Conservation (phyloP, 2,888 invertebrate genomes). For the Eupithecia dodoneata region DNA sequence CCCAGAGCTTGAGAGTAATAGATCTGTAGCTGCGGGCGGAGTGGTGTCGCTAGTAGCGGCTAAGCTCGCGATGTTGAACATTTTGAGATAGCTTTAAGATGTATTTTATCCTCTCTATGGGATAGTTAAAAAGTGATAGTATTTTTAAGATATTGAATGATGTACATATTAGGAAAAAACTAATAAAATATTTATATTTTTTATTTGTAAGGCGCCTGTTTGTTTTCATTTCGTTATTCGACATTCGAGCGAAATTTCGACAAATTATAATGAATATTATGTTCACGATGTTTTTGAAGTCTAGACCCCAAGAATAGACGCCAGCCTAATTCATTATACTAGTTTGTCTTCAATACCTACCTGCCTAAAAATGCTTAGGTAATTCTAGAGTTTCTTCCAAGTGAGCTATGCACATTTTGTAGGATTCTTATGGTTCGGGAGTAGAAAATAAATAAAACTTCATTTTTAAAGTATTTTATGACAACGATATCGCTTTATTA, state of each 20-base stretch:
- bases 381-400: background rate
- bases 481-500: conserved; percentile 88
- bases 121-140: background rate
- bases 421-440: background rate
- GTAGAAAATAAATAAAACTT: conserved; percentile 53
- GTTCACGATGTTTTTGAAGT: too few relatives aligned
- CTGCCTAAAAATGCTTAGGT: background rate
- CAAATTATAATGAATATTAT: too few relatives aligned
- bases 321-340: background rate
- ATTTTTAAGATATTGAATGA: conserved; percentile 1
- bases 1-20: conserved; percentile 35
- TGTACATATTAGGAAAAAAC: background rate
- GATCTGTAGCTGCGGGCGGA: conserved; percentile 20
- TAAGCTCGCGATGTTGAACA: conserved; percentile 26
- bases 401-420: background rate
- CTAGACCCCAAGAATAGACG: too few relatives aligned
- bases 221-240: too few relatives aligned
- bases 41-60: conserved; percentile 21
- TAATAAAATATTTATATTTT: background rate
- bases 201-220: background rate
- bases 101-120: background rate
- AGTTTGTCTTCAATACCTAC: background rate
- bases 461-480: conserved; percentile 78
- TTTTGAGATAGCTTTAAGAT: background rate
- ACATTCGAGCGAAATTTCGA: too few relatives aligned